phyloP scores from a whole-genome alignment of 35 echinoderm and acorn worm genomes.

The Patiria miniata region DNA sequence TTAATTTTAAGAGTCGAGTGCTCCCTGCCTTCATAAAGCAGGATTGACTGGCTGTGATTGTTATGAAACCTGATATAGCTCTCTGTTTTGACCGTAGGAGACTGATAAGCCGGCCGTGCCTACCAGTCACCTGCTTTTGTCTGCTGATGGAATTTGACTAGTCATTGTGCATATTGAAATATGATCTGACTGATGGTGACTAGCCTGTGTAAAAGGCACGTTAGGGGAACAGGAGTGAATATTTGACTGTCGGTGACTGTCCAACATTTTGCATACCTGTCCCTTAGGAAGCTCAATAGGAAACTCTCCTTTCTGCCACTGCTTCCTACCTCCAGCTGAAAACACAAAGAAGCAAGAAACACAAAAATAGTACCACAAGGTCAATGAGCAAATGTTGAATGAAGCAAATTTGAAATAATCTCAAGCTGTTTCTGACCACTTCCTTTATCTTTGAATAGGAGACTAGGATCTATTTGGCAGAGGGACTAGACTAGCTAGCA shows the following conservation, averaged over 20 bases:
- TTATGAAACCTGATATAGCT: too few relatives aligned
- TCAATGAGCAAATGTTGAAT: too few relatives aligned
- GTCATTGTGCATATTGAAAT: neutral
- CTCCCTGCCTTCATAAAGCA: too few relatives aligned
- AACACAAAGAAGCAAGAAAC: neutral
- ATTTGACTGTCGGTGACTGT: neutral
- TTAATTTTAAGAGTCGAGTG: neutral
- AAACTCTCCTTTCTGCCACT: conserved; percentile 1
- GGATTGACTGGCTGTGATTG: too few relatives aligned
- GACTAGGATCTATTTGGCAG: neutral
- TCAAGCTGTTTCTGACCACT: too few relatives aligned
- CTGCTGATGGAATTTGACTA: neutral
- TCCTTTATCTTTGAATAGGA: neutral
- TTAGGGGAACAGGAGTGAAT: neutral
- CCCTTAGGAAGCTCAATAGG: neutral
- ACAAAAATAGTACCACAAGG: neutral
- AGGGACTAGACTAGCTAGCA: neutral
- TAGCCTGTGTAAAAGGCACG: too few relatives aligned
- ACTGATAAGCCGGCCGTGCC: too few relatives aligned
- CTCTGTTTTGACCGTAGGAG: too few relatives aligned
- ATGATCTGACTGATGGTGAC: too few relatives aligned
- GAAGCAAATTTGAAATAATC: too few relatives aligned
- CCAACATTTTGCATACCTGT: neutral
- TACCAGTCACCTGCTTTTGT: too few relatives aligned
- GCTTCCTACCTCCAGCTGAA: neutral